These are phyloP conservation scores for Aphodius sticticus DNA, from an alignment of 2,888 invertebrate genomes.

Conservation along the genomic window DNA sequence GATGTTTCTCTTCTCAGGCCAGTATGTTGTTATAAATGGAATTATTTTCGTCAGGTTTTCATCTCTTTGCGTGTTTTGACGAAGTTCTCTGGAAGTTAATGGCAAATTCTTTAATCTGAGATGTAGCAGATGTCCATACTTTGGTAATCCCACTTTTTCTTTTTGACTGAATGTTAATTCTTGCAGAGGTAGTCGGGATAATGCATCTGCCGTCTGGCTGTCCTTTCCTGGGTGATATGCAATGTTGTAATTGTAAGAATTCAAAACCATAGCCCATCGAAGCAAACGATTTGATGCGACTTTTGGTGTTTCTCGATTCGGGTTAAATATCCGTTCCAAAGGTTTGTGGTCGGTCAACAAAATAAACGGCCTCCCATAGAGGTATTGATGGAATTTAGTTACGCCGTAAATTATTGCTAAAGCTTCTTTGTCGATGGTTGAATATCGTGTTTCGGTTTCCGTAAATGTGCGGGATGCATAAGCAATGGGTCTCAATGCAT, in stretches of 20 bases:
- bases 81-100: background rate
- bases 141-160: constrained; percentile 23
- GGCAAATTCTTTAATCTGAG: constrained; percentile 6
- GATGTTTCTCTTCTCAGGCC: constrained; percentile 21
- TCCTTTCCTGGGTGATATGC: constrained; percentile 24
- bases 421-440: too few relatives aligned
- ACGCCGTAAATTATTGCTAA: constrained; percentile 24
- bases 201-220: background rate
- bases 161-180: background rate
- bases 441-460: too few relatives aligned
- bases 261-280: constrained; percentile 32
- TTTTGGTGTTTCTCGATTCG: constrained; percentile 25
- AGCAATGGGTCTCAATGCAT: too few relatives aligned
- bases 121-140: constrained; percentile 19
- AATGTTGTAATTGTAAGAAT: constrained; percentile 30
- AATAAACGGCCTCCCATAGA: constrained; percentile 27
- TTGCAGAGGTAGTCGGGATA: constrained; percentile 9
- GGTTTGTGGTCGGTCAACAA: constrained; percentile 30
- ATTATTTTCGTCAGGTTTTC: constrained; percentile 6
- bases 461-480: too few relatives aligned
- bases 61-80: background rate
- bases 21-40: background rate
- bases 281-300: constrained; percentile 18
- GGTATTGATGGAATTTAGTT: constrained; percentile 30
- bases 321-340: constrained; percentile 25